These are phyloP conservation scores for Pocillopora grandis DNA, from an alignment of 92 coral and sea anemone species.

Conservation along the genomic window DNA sequence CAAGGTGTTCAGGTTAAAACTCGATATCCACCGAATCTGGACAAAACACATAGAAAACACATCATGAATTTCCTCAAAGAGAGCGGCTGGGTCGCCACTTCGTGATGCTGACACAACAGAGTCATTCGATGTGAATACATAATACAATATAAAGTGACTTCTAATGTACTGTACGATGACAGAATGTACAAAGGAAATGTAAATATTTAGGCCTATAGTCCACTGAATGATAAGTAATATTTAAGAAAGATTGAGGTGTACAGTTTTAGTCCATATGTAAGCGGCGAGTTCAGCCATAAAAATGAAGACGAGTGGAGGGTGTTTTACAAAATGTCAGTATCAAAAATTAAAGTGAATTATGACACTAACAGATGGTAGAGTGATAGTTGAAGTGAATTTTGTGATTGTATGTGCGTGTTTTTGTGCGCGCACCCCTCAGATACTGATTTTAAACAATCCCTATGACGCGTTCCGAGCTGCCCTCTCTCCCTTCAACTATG, in stretches of 20 bases:
- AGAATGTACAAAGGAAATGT: neutral
- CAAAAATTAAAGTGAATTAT: too few species aligned
- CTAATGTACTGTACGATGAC: neutral
- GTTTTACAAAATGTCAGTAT: too few species aligned
- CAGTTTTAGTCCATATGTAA: too few species aligned
- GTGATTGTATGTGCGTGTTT: too few species aligned
- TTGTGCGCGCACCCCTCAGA: too few species aligned
- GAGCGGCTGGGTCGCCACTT: slow-evolving; percentile 96
- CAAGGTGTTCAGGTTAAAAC: slow-evolving; percentile 97
- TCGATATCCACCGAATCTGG: slow-evolving; percentile 97
- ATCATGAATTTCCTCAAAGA: slow-evolving; percentile 91
- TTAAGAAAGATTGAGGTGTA: neutral
- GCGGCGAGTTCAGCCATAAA: too few species aligned
- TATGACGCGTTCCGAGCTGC: too few species aligned
- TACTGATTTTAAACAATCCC: too few species aligned
- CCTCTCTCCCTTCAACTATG: too few species aligned
- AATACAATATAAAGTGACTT: neutral
- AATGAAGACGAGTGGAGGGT: too few species aligned
- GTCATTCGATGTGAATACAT: neutral
- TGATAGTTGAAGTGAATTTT: too few species aligned
- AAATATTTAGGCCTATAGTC: neutral
- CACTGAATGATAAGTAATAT: neutral
- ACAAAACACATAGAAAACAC: slow-evolving; percentile 86
- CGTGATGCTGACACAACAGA: slow-evolving; percentile 40
- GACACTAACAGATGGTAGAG: too few species aligned